Conservation (phyloP, 2,113 vertebrate species). For the Callorhinus ursinus region DNA sequence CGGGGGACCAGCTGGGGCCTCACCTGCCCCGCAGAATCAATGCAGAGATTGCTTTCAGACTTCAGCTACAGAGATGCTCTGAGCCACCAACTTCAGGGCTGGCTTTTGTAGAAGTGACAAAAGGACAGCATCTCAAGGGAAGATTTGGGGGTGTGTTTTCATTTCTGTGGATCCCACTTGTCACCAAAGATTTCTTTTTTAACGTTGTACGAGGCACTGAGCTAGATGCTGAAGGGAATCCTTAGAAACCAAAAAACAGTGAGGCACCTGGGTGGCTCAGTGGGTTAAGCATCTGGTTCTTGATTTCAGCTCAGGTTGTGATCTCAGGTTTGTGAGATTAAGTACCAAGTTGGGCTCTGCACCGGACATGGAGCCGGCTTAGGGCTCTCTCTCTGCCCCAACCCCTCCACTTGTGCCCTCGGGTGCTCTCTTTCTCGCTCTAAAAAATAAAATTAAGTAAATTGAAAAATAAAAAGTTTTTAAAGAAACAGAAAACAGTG, state of each 20-base stretch:
- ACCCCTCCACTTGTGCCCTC: background rate
- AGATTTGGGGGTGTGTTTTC: background rate
- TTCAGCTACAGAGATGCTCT: background rate
- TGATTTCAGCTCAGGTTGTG: background rate
- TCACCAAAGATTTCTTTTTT: background rate
- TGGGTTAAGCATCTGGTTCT: background rate
- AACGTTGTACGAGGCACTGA: background rate
- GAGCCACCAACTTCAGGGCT: background rate
- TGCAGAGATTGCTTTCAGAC: background rate
- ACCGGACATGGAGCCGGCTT: background rate
- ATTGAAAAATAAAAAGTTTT: background rate
- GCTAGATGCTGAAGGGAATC: background rate
- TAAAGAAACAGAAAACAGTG: background rate
- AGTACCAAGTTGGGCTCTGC: background rate
- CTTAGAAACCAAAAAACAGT: background rate
- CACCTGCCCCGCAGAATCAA: background rate
- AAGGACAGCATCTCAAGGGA: background rate
- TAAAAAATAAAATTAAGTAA: background rate
- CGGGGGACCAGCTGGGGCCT: fast-evolving
- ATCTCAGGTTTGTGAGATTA: background rate
- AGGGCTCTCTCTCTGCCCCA: background rate
- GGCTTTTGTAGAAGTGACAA: background rate
- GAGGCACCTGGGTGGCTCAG: background rate
- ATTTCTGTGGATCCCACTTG: background rate
- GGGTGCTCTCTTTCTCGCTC: background rate